phyloP scores from a whole-genome alignment of 1,140 invertebrate genomes.

The Zaprionus nigranus region DNA sequence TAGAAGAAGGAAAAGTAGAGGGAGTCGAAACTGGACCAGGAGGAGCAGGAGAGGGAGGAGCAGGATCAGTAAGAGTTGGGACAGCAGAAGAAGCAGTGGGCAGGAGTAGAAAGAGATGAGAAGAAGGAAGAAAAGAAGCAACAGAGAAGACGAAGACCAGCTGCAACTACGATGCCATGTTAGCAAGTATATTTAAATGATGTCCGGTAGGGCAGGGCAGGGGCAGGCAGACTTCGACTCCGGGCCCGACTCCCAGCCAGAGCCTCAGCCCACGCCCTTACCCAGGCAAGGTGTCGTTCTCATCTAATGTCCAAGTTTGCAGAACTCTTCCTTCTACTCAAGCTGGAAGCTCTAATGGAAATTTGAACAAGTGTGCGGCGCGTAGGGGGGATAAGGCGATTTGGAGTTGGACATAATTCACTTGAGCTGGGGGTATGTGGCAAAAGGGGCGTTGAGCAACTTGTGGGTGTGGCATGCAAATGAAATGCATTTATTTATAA shows the following conservation, averaged over 20 bases:
- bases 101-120: background rate
- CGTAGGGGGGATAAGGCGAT: background rate
- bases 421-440: background rate
- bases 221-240: conserved; percentile 47
- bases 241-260: background rate
- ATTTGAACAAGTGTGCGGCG: conserved; percentile 26
- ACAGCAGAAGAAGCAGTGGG: too few relatives aligned
- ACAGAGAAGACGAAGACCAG: background rate
- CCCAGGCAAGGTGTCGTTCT: conserved; percentile 25
- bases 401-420: background rate
- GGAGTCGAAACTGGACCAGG: too few relatives aligned
- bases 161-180: conserved; percentile 37
- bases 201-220: conserved; percentile 74
- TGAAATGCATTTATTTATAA: conserved; percentile 79
- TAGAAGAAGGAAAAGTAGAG: too few relatives aligned
- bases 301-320: conserved; percentile 66
- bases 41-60: fast-evolving
- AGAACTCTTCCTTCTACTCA: conserved; percentile 26
- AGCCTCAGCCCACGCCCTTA: too few relatives aligned
- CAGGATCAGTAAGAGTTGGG: too few relatives aligned
- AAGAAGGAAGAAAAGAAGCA: background rate
- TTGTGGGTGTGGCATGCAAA: conserved; percentile 58
- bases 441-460: background rate
- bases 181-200: conserved; percentile 76
- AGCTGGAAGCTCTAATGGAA: conserved; percentile 55